Conservation (phyloP, 1,140 invertebrate species). For the Heliconius melpomene region DNA sequence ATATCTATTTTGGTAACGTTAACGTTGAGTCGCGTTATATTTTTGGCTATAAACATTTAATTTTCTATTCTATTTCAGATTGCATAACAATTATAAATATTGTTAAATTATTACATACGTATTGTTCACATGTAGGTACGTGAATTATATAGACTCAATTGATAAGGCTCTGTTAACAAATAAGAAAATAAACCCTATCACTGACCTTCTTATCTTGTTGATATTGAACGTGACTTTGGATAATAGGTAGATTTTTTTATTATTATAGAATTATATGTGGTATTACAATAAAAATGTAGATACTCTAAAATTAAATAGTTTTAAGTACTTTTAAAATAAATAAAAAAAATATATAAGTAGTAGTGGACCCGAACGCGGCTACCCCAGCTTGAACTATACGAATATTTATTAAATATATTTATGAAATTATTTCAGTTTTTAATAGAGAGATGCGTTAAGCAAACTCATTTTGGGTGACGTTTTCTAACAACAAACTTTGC, state of each 20-base stretch:
- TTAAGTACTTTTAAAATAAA: no score
- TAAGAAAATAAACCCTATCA: not conserved
- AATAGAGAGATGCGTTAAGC: no score
- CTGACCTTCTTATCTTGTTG: not conserved
- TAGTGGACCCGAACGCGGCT: no score
- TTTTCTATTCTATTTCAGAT: not conserved
- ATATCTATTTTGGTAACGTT: no score
- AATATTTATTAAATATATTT: no score
- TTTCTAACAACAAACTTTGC: no score
- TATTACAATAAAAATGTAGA: not conserved
- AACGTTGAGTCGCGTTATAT: no score
- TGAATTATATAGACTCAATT: not conserved
- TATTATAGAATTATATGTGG: not conserved
- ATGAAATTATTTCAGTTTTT: no score
- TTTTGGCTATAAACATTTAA: not conserved
- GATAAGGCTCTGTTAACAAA: not conserved
- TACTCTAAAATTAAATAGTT: no score
- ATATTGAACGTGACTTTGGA: not conserved
- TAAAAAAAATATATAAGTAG: no score
- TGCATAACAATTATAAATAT: not conserved
- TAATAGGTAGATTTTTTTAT: not conserved
- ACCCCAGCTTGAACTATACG: no score
- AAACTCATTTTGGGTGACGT: no score
- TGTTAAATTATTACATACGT: not conserved
- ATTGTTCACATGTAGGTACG: not conserved